These are phyloP conservation scores for Aegotheles bennettii DNA, from an alignment of 2,113 vertebrate species.

Conservation along the genomic window DNA sequence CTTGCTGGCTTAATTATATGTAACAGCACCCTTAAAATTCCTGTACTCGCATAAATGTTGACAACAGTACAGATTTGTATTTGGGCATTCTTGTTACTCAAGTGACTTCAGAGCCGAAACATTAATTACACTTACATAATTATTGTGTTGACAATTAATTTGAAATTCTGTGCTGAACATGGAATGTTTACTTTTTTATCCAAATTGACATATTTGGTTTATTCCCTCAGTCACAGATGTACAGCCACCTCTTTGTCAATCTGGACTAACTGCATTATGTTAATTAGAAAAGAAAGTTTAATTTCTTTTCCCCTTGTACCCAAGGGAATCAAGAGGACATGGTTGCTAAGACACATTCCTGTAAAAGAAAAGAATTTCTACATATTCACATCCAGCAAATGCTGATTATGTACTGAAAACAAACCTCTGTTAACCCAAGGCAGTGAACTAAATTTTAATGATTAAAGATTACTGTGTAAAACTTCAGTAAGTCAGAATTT, in stretches of 20 bases:
- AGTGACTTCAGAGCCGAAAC: conserved; percentile 27
- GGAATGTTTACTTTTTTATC: conserved; percentile 43
- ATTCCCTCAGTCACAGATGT: conserved; percentile 48
- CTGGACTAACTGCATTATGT: conserved; percentile 11
- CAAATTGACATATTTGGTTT: conserved; percentile 53
- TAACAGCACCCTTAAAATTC: conserved; percentile 40
- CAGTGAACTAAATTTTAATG: neutral
- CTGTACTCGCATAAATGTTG: conserved; percentile 25
- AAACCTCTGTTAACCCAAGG: neutral
- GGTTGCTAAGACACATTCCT: conserved; percentile 26
- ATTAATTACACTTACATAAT: conserved; percentile 63
- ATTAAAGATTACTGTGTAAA: conserved; percentile 1
- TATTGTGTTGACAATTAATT: conserved; percentile 56
- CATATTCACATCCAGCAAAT: neutral
- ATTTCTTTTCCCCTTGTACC: conserved; percentile 5
- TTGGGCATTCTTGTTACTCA: conserved; percentile 28
- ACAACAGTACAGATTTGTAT: conserved; percentile 31
- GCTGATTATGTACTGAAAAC: neutral
- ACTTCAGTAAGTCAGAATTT: conserved; percentile 22
- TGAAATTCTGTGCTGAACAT: conserved; percentile 23
- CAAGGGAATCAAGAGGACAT: neutral
- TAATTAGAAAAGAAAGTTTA: conserved; percentile 57
- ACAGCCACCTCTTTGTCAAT: conserved; percentile 13
- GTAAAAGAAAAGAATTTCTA: neutral
- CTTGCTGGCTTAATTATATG: conserved; percentile 54